phyloP scores from a whole-genome alignment of 37 sponge, comb jelly and placozoan species.

The Oscarella lobularis region DNA sequence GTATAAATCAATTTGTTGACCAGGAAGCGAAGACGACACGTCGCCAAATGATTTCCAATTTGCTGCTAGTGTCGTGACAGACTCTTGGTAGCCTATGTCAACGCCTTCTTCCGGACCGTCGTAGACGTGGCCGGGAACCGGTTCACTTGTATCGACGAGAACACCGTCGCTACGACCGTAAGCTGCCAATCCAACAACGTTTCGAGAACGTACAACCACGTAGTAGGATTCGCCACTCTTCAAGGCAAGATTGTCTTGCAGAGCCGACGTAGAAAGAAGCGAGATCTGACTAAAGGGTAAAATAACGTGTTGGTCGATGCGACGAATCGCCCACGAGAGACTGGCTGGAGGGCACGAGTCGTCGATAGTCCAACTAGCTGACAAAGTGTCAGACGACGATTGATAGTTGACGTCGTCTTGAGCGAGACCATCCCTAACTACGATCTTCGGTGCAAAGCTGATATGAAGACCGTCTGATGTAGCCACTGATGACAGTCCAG shows the following conservation, averaged over 20 bases:
- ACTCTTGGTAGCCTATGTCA: constrained; percentile 68
- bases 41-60: constrained; percentile 59
- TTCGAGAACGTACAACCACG: constrained; percentile 38
- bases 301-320: neutral
- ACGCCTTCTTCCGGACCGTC: constrained; percentile 43
- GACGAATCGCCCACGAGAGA: neutral
- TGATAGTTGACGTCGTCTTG: neutral
- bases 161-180: constrained; percentile 39
- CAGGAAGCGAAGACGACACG: constrained; percentile 18
- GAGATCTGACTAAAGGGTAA: neutral
- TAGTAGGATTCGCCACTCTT: constrained; percentile 49
- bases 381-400: neutral
- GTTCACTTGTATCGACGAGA: constrained; percentile 25
- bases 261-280: neutral
- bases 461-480: constrained; percentile 30
- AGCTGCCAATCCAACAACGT: constrained; percentile 25
- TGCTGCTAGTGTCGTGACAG: constrained; percentile 25
- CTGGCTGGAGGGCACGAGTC: neutral
- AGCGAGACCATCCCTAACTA: neutral
- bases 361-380: neutral
- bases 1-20: constrained; percentile 42
- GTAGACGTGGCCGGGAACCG: constrained; percentile 36
- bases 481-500: constrained; percentile 10
- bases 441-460: constrained; percentile 4
- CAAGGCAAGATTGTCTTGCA: constrained; percentile 21